Evolutionary conservation across 2,888 invertebrate genomes (phyloP).

Genomic region (Athalia rosae): DNA sequence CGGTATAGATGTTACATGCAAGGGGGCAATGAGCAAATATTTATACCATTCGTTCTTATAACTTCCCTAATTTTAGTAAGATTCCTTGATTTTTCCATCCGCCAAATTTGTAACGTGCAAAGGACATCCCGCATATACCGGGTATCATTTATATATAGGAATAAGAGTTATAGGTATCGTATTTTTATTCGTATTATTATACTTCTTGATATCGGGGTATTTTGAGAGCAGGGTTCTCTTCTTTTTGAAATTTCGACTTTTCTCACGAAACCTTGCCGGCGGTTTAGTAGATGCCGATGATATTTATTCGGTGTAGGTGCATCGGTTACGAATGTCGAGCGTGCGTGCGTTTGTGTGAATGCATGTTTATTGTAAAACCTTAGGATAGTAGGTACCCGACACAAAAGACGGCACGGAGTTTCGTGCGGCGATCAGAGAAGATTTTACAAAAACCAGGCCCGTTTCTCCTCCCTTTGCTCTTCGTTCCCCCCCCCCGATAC

Average conservation of each 20-base stretch:
- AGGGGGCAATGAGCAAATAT: too few species aligned
- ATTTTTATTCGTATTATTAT: not conserved
- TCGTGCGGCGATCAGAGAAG: constrained; percentile 43
- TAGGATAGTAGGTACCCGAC: constrained; percentile 15
- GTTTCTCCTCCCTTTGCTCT: constrained; percentile 11
- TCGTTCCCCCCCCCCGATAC: constrained; percentile 42
- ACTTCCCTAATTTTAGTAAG: too few species aligned
- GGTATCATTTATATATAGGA: too few species aligned
- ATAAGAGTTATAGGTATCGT: too few species aligned
- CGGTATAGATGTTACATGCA: too few species aligned
- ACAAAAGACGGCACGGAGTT: constrained; percentile 41
- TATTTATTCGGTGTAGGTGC: constrained; percentile 21
- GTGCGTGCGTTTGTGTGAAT: constrained; percentile 36
- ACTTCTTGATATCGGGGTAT: not conserved
- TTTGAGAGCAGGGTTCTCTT: not conserved
- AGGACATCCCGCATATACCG: too few species aligned
- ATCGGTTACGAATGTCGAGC: constrained; percentile 8
- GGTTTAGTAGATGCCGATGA: not conserved
- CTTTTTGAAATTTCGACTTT: too few species aligned
- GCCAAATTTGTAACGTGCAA: too few species aligned
- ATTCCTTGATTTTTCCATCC: too few species aligned
- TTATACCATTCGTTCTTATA: too few species aligned
- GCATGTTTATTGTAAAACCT: constrained; percentile 23
- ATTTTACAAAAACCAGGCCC: constrained; percentile 44
- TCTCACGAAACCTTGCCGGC: not conserved